Conservation (phyloP, 2,113 vertebrate species). For the Equus quagga region DNA sequence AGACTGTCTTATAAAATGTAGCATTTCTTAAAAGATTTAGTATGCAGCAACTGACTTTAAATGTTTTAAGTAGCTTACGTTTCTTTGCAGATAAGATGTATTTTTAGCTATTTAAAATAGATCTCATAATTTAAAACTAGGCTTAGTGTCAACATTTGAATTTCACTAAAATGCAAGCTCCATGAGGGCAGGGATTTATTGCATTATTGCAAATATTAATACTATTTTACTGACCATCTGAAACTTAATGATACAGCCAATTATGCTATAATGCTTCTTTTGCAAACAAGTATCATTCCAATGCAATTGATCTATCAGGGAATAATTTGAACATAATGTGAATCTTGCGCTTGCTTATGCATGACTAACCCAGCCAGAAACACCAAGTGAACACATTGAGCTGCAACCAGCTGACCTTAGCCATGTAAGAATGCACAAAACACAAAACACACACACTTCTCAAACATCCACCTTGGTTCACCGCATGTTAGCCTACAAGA, state of each 20-base stretch:
- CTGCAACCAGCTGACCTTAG: neutral
- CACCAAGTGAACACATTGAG: neutral
- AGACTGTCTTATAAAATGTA: neutral
- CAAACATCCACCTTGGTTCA: neutral
- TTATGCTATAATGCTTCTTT: neutral
- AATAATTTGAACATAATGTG: neutral
- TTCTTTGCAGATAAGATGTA: conserved; percentile 4
- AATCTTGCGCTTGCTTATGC: neutral
- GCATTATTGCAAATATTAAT: neutral
- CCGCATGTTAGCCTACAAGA: neutral
- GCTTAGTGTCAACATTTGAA: conserved; percentile 34
- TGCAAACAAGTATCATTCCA: conserved; percentile 9
- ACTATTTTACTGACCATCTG: neutral
- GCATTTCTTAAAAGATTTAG: conserved; percentile 38
- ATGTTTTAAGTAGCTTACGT: neutral
- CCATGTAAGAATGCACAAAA: neutral
- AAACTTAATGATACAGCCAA: neutral
- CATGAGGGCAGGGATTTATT: neutral
- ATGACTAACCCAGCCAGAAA: neutral
- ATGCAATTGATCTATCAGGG: neutral
- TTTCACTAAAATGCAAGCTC: conserved; percentile 30
- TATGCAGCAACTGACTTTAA: neutral
- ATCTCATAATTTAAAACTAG: conserved; percentile 41
- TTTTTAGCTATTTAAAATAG: conserved; percentile 35
- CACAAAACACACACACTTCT: neutral